Evolutionary conservation across 1,140 invertebrate species (phyloP).

Genomic region (Telenomus remus): DNA sequence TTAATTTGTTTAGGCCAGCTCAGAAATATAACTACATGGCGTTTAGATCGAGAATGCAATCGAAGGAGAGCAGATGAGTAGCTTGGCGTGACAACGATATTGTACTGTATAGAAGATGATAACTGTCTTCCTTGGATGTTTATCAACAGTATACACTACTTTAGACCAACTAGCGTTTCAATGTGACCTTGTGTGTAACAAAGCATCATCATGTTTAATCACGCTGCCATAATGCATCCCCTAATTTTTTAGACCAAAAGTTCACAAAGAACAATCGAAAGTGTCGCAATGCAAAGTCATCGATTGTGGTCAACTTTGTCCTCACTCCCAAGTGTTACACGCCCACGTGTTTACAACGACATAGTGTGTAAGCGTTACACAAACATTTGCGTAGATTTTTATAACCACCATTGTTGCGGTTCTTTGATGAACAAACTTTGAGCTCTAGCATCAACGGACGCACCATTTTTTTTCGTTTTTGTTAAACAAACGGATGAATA

Average conservation of each 20-base stretch:
- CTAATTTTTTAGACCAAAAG: slow-evolving; percentile 31
- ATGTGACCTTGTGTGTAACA: slow-evolving; percentile 31
- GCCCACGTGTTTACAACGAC: slow-evolving; percentile 54
- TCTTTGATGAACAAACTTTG: slow-evolving; percentile 17
- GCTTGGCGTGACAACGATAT: slow-evolving; percentile 43
- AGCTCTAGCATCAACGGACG: slow-evolving; percentile 16
- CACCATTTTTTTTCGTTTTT: slow-evolving; percentile 40
- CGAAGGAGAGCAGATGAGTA: slow-evolving; percentile 67
- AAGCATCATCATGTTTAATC: slow-evolving; percentile 51
- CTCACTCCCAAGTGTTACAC: slow-evolving; percentile 34
- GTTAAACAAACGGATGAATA: slow-evolving; percentile 10
- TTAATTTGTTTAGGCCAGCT: slow-evolving; percentile 29
- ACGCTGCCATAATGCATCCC: slow-evolving; percentile 31
- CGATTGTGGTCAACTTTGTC: slow-evolving; percentile 26
- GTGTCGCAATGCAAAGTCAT: slow-evolving; percentile 9
- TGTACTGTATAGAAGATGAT: slow-evolving; percentile 57
- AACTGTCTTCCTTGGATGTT: slow-evolving; percentile 64
- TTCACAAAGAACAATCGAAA: slow-evolving; percentile 13
- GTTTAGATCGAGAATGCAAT: slow-evolving; percentile 36
- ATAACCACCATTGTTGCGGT: slow-evolving; percentile 20
- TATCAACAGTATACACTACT: slow-evolving; percentile 60
- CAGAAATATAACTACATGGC: slow-evolving; percentile 25
- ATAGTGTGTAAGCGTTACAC: slow-evolving; percentile 49
- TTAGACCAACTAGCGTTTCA: slow-evolving; percentile 58
- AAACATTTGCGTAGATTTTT: slow-evolving; percentile 50